Evolutionary conservation across 2,113 vertebrate genomes (phyloP), one percentile per base, ranked within the genome.

Genomic region (mouse (Mus musculus)): DNA sequence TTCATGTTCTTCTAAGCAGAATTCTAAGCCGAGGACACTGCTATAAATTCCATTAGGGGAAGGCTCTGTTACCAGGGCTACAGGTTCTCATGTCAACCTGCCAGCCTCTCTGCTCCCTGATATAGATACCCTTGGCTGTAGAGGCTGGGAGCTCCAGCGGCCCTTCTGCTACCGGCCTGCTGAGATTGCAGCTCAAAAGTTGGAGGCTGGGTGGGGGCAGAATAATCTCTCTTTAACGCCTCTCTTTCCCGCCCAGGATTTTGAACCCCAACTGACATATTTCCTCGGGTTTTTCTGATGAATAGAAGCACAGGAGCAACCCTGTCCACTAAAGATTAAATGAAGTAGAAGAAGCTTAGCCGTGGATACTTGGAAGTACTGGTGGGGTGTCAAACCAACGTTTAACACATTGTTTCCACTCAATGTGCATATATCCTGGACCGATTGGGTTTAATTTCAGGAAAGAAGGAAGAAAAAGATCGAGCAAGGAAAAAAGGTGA

Each of bases 321-420:
- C 77, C 96, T 95, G 95, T 36, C 98, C 97, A 98, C 97, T 98
- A 96, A 97, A 98, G 98, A 98, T 97, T 98, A 98, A 98, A 98
- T 98, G 98, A 98, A 98, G 98, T 98, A 98, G 98, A 98, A 98
- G 98, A 98, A 98, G 97, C 96, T 97, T 96, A 98, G 96, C 91
- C 95, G 67, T 97, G 90, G 95, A 94, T 97, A 96, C 97, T 98
- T 97, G 98, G 98, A 97, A 98, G 91, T 96, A 96, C 95, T 76
- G 95, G 89, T 97, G 98, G 98, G 98, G 98, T 73, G 96, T 98
- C 98, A 98, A 98, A 98, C 98, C 54, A 94, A 97, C 97, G 91
- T 98, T 98, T 98, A 98, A 98, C 98, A 96, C 97, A 97, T 98
- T 98, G 98, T 98, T 98, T 98, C 98, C 98, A 98, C 98, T 98